Evolutionary conservation across 2,888 invertebrate genomes (phyloP).

Genomic region (Hydraecia micacea): DNA sequence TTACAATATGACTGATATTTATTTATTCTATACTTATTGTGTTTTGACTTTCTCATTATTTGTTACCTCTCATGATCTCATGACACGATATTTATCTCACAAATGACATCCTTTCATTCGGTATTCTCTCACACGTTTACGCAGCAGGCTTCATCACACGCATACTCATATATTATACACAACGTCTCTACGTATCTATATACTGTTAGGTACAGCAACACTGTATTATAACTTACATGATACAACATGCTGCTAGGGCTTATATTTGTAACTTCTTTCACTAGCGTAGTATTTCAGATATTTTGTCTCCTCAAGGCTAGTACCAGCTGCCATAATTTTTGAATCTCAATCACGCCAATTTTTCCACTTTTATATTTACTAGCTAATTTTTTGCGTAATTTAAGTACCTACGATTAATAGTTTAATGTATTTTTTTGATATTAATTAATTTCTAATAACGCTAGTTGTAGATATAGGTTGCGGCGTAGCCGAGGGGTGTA

Average conservation of each 20-base stretch:
- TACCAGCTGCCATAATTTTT: slow-evolving; percentile 77
- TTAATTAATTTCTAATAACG: slow-evolving; percentile 68
- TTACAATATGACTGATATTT: slow-evolving; percentile 75
- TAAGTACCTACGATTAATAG: slow-evolving; percentile 75
- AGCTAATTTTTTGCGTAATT: slow-evolving; percentile 80
- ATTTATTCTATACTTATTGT: slow-evolving; percentile 74
- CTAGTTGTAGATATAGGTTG: slow-evolving; percentile 77
- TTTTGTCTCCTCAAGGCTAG: slow-evolving; percentile 79
- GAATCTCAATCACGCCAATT: slow-evolving; percentile 83
- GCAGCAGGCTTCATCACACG: slow-evolving; percentile 79
- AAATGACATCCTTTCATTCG: slow-evolving; percentile 79
- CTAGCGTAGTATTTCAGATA: slow-evolving; percentile 84
- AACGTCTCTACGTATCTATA: slow-evolving; percentile 66
- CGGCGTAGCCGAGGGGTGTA: slow-evolving; percentile 74
- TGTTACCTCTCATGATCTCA: slow-evolving; percentile 85
- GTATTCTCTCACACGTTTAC: slow-evolving; percentile 70
- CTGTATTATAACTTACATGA: slow-evolving; percentile 72
- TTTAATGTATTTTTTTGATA: slow-evolving; percentile 72
- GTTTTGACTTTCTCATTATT: slow-evolving; percentile 80
- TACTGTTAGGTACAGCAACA: slow-evolving; percentile 73
- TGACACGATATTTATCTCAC: slow-evolving; percentile 80
- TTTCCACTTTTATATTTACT: slow-evolving; percentile 81
- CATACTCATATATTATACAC: slow-evolving; percentile 69
- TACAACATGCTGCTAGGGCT: slow-evolving; percentile 82
- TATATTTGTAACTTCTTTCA: slow-evolving; percentile 81